These are phyloP conservation scores for Chelonoidis abingdonii DNA, from an alignment of 2,113 vertebrate genomes.

Conservation along the genomic window DNA sequence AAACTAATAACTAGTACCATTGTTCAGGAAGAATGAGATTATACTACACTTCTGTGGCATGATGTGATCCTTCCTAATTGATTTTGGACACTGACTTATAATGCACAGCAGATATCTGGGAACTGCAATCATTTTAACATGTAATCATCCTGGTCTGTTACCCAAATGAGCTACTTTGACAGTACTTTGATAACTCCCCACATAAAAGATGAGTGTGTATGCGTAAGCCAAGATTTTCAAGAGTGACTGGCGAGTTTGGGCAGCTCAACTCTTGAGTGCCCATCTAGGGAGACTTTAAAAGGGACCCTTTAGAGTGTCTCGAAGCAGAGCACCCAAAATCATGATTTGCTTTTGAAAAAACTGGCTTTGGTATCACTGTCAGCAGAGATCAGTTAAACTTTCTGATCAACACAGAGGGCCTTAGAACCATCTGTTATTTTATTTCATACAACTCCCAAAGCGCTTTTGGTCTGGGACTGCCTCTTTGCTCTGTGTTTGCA, in stretches of 20 bases:
- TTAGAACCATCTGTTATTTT: constrained; percentile 13
- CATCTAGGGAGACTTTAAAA: not conserved
- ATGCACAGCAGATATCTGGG: constrained; percentile 36
- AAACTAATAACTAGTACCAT: not conserved
- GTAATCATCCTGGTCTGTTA: constrained; percentile 69
- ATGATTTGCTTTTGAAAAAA: not conserved
- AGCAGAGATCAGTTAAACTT: constrained; percentile 21
- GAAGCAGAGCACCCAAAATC: not conserved
- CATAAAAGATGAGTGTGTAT: not conserved
- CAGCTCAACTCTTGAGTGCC: not conserved
- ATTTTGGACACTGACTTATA: constrained; percentile 11
- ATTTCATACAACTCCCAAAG: constrained; percentile 19
- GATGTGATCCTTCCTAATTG: constrained; percentile 39
- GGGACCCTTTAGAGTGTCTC: not conserved
- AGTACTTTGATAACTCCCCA: constrained; percentile 56
- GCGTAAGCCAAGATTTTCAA: not conserved
- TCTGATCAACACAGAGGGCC: not conserved
- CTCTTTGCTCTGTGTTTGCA: not conserved
- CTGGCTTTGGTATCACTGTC: not conserved
- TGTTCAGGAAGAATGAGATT: constrained; percentile 1
- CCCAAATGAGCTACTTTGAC: constrained; percentile 62
- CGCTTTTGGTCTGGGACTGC: not conserved
- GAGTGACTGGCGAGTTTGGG: not conserved
- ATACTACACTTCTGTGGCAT: not conserved
- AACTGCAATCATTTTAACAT: constrained; percentile 69